A percentile compares a stretch with the other conserved stretches of the same genome.
Evolutionary conservation across 2,888 invertebrate species (phyloP).

Genomic region (Acrobasis suavella): DNA sequence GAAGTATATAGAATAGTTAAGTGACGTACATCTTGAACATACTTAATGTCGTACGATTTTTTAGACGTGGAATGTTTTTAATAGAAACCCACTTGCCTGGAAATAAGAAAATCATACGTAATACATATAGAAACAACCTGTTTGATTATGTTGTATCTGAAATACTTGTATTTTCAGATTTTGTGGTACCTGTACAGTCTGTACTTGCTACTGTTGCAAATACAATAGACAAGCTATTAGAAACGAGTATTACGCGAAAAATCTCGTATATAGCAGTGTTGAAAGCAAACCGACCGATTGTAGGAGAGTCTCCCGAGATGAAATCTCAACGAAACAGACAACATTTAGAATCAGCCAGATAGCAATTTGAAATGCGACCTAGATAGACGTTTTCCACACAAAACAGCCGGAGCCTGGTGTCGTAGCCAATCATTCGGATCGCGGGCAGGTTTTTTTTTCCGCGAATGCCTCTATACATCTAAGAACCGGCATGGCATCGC

Average conservation of each 20-base stretch:
- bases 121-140: no score
- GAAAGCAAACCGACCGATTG: conserved; percentile 34
- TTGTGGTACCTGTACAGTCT: not conserved
- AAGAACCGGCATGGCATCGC: conserved; percentile 54
- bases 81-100: no score
- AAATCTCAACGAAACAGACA: conserved; percentile 33
- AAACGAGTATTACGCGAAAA: not conserved
- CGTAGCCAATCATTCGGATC: conserved; percentile 47
- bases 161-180: not conserved
- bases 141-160: no score
- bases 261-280: not conserved
- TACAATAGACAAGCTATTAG: not conserved
- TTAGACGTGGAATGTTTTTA: no score
- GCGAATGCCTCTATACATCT: conserved; percentile 59
- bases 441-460: conserved; percentile 62
- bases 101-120: no score
- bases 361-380: conserved; percentile 48
- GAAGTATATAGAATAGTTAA: no score
- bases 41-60: no score
- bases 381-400: conserved; percentile 45
- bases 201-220: not conserved
- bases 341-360: conserved; percentile 41
- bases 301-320: conserved; percentile 31
- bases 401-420: conserved; percentile 38
- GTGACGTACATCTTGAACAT: no score